Base-by-base conservation (phyloP, 2,888 invertebrate species). In the Orchestes rusci region DNA sequence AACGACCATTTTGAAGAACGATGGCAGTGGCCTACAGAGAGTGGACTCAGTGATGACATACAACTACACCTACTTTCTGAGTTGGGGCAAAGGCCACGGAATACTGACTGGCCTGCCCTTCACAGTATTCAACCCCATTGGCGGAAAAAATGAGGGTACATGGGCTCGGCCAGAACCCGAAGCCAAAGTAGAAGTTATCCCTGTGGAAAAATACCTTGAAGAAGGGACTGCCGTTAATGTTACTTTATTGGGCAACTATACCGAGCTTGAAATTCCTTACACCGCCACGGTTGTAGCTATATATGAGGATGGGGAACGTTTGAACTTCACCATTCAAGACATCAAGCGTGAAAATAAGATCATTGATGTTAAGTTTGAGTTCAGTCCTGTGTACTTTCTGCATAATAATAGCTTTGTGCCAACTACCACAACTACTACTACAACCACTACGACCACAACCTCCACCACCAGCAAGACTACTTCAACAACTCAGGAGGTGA, bases 181-280 rank as follows among this genome's bases (percentile, higher is more conserved):
- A 38, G 68, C 72, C 15, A 73, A 70, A 51, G 77, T 79, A 3
- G 75, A 75, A 49, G 65, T 77, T 3, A 71, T 66, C 56, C 76
- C 80, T 60, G 75, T 80, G 48, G 76, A 74, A 58, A 60, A 59
- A 42, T 59, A 58, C 36, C 68, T 90, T 43, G 78, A 80, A 62
- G 81, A 84, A 3, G 88, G 85, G 18, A 89, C 89, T 0, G 87
- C 82, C 2, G 80, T 87, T 38, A 89, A 90, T 64, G 85, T 89
- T 0, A 86, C 85, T 0, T 73, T 90, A 13, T 73, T 72, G 39
- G 89, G 84, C 2, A 82, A 83, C 59, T 75, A 79, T 56, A 82
- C 84, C 1, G 80, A 81, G 48, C 73, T 79, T 40, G 87, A 89
- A 55, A 76, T 82, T 1, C 84, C 83, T 19, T 91, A 87, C 61